phyloP scores from a whole-genome alignment of 2,888 invertebrate genomes.

The Cremastinae sp. region DNA sequence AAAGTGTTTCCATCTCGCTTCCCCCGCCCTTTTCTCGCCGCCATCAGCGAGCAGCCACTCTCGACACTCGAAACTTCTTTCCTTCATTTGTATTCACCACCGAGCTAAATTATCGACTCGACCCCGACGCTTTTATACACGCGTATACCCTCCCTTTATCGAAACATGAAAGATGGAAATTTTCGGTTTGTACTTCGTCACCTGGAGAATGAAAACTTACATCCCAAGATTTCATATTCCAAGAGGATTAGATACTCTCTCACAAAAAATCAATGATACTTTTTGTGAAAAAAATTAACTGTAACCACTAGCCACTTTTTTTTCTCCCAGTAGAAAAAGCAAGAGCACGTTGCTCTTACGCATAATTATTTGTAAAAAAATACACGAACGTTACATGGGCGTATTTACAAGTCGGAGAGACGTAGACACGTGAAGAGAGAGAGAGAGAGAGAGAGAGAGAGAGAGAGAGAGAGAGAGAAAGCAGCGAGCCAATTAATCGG shows the following conservation, averaged over 20 bases:
- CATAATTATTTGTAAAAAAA: too few relatives aligned
- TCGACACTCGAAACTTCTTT: constrained; percentile 44
- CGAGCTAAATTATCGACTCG: constrained; percentile 44
- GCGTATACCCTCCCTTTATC: constrained; percentile 15
- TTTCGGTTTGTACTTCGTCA: constrained; percentile 32
- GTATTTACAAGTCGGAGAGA: too few relatives aligned
- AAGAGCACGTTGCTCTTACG: too few relatives aligned
- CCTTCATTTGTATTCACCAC: constrained; percentile 48
- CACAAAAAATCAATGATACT: too few relatives aligned
- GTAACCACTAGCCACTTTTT: too few relatives aligned
- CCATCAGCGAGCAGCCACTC: constrained; percentile 38
- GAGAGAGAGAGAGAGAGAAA: constrained; percentile 38
- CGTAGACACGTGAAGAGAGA: too few relatives aligned
- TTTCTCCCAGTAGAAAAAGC: too few relatives aligned
- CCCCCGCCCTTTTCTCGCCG: constrained; percentile 4
- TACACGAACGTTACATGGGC: too few relatives aligned
- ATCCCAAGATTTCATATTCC: background rate
- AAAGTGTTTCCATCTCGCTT: constrained; percentile 3
- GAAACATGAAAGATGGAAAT: constrained; percentile 36
- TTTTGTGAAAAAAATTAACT: too few relatives aligned
- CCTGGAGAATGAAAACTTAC: constrained; percentile 12
- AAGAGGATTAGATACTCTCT: too few relatives aligned
- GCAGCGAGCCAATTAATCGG: constrained; percentile 60
- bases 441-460: too few relatives aligned
- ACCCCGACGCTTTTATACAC: constrained; percentile 25